Conservation (phyloP, 2,888 invertebrate genomes). For the Euzetes globulus region DNA sequence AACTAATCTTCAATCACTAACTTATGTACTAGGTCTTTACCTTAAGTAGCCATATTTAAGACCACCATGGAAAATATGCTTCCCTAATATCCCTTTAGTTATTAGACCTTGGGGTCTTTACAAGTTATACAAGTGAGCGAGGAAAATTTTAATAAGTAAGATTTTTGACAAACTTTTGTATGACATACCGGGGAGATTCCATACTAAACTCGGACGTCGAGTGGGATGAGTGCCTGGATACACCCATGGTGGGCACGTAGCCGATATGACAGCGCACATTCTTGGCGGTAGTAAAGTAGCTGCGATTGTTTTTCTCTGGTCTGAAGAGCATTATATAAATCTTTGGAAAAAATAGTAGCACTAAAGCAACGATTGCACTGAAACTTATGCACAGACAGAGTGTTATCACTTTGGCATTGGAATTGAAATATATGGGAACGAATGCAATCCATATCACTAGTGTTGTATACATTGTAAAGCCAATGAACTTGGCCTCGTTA, state of each 20-base stretch:
- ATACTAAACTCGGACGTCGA: slow-evolving; percentile 42
- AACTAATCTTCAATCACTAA: no score
- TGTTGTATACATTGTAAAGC: slow-evolving; percentile 99
- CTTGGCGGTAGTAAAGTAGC: slow-evolving; percentile 65
- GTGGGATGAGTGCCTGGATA: slow-evolving; percentile 42
- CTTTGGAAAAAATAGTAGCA: slow-evolving; percentile 67
- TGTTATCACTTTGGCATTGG: slow-evolving; percentile 52
- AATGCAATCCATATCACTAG: slow-evolving; percentile 97
- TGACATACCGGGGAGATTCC: slow-evolving; percentile 42
- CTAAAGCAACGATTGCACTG: slow-evolving; percentile 63
- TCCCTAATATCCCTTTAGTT: no score
- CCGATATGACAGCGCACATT: slow-evolving; percentile 63
- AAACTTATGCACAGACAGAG: slow-evolving; percentile 65
- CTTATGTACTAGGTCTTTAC: no score
- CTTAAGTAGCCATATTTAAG: no score
- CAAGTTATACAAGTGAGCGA: not conserved
- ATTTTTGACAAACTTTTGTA: not conserved
- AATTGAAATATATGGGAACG: slow-evolving; percentile 93
- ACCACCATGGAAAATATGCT: no score
- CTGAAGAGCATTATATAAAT: slow-evolving; percentile 65
- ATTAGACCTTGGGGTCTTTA: not conserved
- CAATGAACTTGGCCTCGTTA: slow-evolving; percentile 69
- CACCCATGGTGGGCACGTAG: slow-evolving; percentile 36
- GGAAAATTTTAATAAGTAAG: not conserved
- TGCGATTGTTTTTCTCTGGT: slow-evolving; percentile 67